Conservation (phyloP, 2,888 invertebrate species). For the Axea sp. region DNA sequence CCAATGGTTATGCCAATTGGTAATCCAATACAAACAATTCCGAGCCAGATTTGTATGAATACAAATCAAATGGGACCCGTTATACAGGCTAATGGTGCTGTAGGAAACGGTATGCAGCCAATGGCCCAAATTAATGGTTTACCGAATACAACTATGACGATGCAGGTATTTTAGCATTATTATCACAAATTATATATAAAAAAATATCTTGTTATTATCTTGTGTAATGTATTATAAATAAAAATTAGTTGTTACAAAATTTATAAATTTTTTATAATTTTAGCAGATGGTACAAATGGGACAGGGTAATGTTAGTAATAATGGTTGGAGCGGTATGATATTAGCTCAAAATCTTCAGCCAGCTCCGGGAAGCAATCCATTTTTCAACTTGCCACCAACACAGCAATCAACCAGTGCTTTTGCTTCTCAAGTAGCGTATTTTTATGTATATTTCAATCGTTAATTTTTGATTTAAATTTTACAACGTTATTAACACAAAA, state of each 20-base stretch:
- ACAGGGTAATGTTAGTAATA: constrained; percentile 68
- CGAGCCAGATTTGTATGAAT: constrained; percentile 71
- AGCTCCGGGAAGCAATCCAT: constrained; percentile 78
- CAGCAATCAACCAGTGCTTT: constrained; percentile 64
- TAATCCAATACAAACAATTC: constrained; percentile 69
- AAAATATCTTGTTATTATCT: too few relatives aligned
- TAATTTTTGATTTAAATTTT: not conserved
- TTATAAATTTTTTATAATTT: not conserved
- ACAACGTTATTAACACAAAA: not conserved
- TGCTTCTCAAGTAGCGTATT: constrained; percentile 67
- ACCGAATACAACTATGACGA: constrained; percentile 67
- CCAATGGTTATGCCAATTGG: constrained; percentile 71
- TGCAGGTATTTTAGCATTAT: constrained; percentile 73
- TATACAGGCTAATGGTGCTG: constrained; percentile 63
- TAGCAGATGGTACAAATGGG: constrained; percentile 73
- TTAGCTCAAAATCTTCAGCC: constrained; percentile 75
- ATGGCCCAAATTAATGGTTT: constrained; percentile 71
- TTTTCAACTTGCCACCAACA: constrained; percentile 74
- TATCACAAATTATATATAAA: too few relatives aligned
- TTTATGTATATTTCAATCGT: not conserved
- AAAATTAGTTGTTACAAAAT: not conserved
- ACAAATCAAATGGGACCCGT: constrained; percentile 64
- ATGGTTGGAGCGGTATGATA: constrained; percentile 77
- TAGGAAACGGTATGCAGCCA: constrained; percentile 64
- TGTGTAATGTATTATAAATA: too few relatives aligned